Percentiles rank a stretch among this genome's conserved stretches.
These are phyloP conservation scores for Maconellicoccus hirsutus DNA, from an alignment of 1,140 invertebrate species.

Conservation along the genomic window DNA sequence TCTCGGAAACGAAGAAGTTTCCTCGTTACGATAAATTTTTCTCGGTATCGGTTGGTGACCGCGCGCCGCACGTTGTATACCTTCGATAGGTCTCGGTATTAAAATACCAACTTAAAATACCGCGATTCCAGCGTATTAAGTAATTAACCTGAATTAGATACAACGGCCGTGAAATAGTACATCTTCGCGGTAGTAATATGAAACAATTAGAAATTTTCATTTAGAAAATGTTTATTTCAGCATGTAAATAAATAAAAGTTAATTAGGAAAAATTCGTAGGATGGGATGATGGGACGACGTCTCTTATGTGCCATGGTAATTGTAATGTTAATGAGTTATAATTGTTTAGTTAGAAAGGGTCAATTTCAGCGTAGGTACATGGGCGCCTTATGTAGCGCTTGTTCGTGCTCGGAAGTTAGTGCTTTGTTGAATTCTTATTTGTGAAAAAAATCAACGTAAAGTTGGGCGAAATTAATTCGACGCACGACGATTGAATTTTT, in stretches of 20 bases:
- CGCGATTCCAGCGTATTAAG: background rate
- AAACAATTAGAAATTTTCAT: background rate
- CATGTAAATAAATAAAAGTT: background rate
- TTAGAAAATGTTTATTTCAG: background rate
- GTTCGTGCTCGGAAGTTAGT: background rate
- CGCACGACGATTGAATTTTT: no score
- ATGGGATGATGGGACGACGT: background rate
- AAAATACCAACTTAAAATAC: background rate
- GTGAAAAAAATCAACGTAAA: no score
- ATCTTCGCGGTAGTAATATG: background rate
- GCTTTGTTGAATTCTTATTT: no score
- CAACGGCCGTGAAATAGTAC: background rate
- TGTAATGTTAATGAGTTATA: background rate
- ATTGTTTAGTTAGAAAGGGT: background rate
- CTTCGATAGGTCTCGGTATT: no score
- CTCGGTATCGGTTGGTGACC: no score
- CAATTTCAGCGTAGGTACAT: constrained; percentile 3
- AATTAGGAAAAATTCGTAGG: background rate
- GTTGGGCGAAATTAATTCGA: no score
- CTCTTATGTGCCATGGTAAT: background rate
- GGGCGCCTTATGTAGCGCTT: no score
- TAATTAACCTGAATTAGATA: constrained; percentile 10
- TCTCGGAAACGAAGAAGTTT: no score
- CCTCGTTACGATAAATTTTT: no score
- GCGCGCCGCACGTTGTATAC: no score